Conservation (phyloP, 2,113 vertebrate genomes). For the Sylvia atricapilla region DNA sequence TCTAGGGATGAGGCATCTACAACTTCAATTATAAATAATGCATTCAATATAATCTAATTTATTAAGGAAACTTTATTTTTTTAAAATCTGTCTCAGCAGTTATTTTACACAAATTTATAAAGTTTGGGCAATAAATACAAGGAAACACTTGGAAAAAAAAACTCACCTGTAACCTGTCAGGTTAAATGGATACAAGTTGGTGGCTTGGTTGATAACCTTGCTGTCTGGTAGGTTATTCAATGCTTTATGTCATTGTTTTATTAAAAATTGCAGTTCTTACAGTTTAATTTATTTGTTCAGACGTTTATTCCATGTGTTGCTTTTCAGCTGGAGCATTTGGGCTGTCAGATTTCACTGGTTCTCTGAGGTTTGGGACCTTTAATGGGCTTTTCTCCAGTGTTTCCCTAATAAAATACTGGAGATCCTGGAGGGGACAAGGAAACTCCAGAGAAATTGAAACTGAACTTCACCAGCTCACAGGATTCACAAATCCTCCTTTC, state of each 20-base stretch:
- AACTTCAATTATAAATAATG: not conserved
- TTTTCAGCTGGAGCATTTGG: not conserved
- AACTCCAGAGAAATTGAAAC: not conserved
- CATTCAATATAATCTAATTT: not conserved
- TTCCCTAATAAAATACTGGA: not conserved
- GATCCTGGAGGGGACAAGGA: rapidly evolving
- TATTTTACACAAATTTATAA: not conserved
- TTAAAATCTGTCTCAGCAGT: not conserved
- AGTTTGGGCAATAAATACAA: not conserved
- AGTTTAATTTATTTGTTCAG: not conserved
- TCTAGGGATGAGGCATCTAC: not conserved
- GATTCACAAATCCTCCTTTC: not conserved
- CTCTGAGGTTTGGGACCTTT: not conserved
- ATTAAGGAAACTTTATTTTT: not conserved
- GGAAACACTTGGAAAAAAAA: not conserved
- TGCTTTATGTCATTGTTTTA: not conserved
- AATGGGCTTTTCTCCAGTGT: not conserved
- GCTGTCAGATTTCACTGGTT: not conserved
- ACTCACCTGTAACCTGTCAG: not conserved
- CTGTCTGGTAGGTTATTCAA: not conserved
- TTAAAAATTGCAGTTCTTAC: not conserved
- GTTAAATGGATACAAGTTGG: not conserved
- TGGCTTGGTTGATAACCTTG: not conserved
- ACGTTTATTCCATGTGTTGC: not conserved
- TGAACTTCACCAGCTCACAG: not conserved